A percentile compares a stretch with the other conserved stretches of the same genome.
These are phyloP conservation scores for Apis laboriosa DNA, from an alignment of 1,140 invertebrate genomes.

Conservation along the genomic window DNA sequence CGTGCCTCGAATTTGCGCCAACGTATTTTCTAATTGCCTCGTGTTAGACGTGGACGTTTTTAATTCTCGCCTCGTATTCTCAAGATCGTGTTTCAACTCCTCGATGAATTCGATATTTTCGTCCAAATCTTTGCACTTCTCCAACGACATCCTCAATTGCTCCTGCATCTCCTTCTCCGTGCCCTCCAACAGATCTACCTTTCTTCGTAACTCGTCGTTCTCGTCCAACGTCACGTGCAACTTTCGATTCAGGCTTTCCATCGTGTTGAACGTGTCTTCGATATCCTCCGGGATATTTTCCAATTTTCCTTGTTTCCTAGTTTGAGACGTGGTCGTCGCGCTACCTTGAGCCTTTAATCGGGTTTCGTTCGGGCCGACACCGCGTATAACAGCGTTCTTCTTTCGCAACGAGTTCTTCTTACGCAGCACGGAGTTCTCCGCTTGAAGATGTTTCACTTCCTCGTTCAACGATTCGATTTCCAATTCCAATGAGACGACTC, in stretches of 20 bases:
- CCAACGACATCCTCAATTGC: conserved; percentile 63
- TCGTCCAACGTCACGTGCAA: conserved; percentile 67
- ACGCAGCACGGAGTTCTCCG: conserved; percentile 82
- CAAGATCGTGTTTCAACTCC: conserved; percentile 68
- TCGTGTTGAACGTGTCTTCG: conserved; percentile 61
- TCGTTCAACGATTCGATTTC: conserved; percentile 74
- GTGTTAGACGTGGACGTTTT: conserved; percentile 44
- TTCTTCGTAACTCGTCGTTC: conserved; percentile 67
- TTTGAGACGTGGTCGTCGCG: conserved; percentile 66
- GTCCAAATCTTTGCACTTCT: conserved; percentile 68
- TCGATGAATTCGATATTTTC: conserved; percentile 70
- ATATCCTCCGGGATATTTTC: conserved; percentile 55
- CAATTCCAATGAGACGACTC: conserved; percentile 73
- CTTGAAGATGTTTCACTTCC: conserved; percentile 76
- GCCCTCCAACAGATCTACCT: conserved; percentile 64
- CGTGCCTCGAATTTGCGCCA: conserved; percentile 54
- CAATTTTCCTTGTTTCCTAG: conserved; percentile 53
- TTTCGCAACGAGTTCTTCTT: conserved; percentile 78
- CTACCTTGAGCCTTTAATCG: conserved; percentile 59
- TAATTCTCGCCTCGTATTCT: conserved; percentile 66
- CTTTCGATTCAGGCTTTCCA: conserved; percentile 59
- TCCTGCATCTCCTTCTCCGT: conserved; percentile 64
- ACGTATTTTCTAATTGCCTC: conserved; percentile 65
- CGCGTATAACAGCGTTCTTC: conserved; percentile 71
- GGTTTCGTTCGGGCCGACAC: background rate